Percentiles rank a stretch among this genome's conserved stretches.
phyloP scores from a whole-genome alignment of 1,140 invertebrate genomes.

The Wasmannia auropunctata region DNA sequence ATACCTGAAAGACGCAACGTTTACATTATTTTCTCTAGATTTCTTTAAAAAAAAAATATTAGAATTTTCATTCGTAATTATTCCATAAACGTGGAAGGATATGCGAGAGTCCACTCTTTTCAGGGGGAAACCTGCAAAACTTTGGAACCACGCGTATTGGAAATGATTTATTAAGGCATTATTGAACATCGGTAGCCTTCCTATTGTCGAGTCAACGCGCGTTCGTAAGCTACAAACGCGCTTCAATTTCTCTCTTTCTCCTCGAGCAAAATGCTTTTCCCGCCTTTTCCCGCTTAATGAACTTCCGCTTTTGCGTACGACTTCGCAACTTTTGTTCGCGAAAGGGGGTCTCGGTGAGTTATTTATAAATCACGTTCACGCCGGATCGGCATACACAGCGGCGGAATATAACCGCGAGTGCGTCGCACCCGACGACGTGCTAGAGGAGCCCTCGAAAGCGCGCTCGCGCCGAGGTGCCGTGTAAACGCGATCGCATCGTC shows the following conservation, averaged over 20 bases:
- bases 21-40: neutral
- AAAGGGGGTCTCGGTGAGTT: slow-evolving; percentile 29
- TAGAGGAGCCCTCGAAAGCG: neutral
- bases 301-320: slow-evolving; percentile 45
- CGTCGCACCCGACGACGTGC: neutral
- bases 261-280: slow-evolving; percentile 13
- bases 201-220: neutral
- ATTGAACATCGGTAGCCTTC: neutral
- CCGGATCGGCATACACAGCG: neutral
- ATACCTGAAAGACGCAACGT: neutral
- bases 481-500: slow-evolving; percentile 48
- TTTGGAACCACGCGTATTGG: neutral
- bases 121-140: neutral
- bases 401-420: slow-evolving; percentile 12
- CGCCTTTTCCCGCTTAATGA: slow-evolving; percentile 26
- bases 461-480: neutral
- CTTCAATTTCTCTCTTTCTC: neutral
- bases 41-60: neutral
- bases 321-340: slow-evolving; percentile 30
- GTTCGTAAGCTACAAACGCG: neutral
- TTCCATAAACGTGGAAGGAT: neutral
- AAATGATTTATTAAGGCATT: slow-evolving; percentile 6
- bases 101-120: neutral
- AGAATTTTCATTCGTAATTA: neutral
- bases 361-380: slow-evolving; percentile 37